phyloP scores from a whole-genome alignment of 2,888 invertebrate species.

The Tuta absoluta region DNA sequence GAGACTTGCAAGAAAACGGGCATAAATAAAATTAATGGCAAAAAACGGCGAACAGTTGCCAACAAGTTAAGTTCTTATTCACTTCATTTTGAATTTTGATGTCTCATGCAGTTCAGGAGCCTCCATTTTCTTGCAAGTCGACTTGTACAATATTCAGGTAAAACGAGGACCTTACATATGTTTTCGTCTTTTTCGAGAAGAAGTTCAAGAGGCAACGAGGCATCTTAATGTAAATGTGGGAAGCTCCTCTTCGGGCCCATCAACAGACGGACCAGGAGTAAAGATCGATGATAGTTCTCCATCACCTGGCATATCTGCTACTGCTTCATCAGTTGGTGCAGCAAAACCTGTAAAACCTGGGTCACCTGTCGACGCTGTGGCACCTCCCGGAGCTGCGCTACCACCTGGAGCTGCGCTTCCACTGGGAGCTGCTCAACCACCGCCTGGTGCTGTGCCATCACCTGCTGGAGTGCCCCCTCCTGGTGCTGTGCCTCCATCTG shows the following conservation, averaged over 20 bases:
- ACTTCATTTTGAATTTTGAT: background rate
- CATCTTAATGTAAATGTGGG: background rate
- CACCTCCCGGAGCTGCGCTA: too few relatives aligned
- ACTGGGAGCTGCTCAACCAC: background rate
- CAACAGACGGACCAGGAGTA: background rate
- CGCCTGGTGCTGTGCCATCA: background rate
- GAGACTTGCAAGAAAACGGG: constrained; percentile 37
- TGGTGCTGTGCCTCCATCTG: background rate
- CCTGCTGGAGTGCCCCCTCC: background rate
- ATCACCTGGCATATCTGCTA: background rate
- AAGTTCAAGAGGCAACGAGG: constrained; percentile 51
- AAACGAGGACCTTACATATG: constrained; percentile 30
- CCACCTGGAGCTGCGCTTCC: too few relatives aligned
- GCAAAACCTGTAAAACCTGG: too few relatives aligned
- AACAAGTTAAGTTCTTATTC: constrained; percentile 45
- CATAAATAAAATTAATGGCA: constrained; percentile 21
- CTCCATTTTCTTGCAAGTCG: constrained; percentile 44
- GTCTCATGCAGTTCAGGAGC: constrained; percentile 31
- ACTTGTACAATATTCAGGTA: constrained; percentile 36
- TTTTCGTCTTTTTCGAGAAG: constrained; percentile 52
- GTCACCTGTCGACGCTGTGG: too few relatives aligned
- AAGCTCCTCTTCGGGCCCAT: background rate
- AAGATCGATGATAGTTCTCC: background rate
- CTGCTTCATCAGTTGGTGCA: too few relatives aligned
- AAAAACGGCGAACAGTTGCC: constrained; percentile 53